Conservation (phyloP, 2,113 vertebrate genomes). For the Sminthopsis crassicaudata region DNA sequence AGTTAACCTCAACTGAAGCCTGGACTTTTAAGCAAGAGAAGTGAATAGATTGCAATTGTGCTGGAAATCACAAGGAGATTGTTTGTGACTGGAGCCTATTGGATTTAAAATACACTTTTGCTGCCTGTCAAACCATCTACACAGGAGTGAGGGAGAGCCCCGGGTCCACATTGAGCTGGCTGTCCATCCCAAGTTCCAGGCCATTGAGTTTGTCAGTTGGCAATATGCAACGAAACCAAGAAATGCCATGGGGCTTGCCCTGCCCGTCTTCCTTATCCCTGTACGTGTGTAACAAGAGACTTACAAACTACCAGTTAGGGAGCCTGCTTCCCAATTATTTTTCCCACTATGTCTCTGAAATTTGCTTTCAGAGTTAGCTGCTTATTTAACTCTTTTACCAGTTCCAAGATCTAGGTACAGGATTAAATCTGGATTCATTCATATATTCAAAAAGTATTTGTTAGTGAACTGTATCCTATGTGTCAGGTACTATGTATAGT, state of each 20-base stretch:
- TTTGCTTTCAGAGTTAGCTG: not conserved
- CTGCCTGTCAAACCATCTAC: conserved; percentile 43
- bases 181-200: conserved; percentile 53
- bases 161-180: not conserved
- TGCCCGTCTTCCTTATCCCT: conserved; percentile 52
- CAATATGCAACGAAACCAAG: conserved; percentile 45
- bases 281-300: conserved; percentile 27
- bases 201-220: conserved; percentile 63
- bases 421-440: not conserved
- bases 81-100: conserved; percentile 49
- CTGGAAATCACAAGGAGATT: conserved; percentile 35
- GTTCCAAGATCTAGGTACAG: fast-evolving
- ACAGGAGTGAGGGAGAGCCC: not conserved
- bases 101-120: conserved; percentile 57
- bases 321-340: not conserved
- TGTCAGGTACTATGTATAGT: not conserved
- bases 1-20: conserved; percentile 10
- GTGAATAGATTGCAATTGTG: not conserved
- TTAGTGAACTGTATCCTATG: fast-evolving
- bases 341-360: not conserved
- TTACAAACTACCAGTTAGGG: not conserved
- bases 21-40: conserved; percentile 29
- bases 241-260: not conserved
- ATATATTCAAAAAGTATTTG: not conserved
- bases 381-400: fast-evolving